Conservation (phyloP, 2,797 vertebrate species). For the Sylvia borin region DNA sequence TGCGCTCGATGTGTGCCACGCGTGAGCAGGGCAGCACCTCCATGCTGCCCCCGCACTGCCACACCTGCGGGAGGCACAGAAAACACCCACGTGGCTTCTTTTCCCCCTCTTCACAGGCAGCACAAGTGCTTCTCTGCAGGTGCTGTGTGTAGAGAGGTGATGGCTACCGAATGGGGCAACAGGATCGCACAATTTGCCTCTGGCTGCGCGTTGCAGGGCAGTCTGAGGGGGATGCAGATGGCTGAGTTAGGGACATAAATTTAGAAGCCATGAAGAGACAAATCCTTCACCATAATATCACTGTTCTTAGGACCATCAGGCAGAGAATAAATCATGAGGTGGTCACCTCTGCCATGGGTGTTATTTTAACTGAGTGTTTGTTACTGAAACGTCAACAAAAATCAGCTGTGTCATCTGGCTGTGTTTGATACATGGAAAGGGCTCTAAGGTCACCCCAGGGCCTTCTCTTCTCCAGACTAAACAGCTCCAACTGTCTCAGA, state of each 20-base stretch:
- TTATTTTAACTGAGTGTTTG: background rate
- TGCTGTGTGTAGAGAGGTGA: accelerated
- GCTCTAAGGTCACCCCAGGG: background rate
- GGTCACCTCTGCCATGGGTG: background rate
- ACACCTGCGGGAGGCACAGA: constrained; percentile 80
- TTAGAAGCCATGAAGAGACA: background rate
- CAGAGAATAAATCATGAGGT: background rate
- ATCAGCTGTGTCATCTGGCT: background rate
- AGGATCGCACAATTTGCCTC: accelerated
- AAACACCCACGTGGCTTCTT: accelerated
- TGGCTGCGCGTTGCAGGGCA: accelerated
- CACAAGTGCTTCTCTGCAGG: background rate
- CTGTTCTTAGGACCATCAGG: background rate
- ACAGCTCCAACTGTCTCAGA: background rate
- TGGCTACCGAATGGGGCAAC: accelerated
- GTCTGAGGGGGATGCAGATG: background rate
- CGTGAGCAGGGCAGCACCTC: constrained; percentile 95
- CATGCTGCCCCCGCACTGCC: constrained; percentile 99
- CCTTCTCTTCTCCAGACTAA: background rate
- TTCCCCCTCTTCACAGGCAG: background rate
- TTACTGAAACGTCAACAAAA: background rate
- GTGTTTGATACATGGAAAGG: no score
- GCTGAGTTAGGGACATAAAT: accelerated
- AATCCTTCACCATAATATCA: background rate
- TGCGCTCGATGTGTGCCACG: constrained; percentile 96